Base-by-base conservation (phyloP, 1,140 invertebrate genomes). In the Drosophila subobscura region DNA sequence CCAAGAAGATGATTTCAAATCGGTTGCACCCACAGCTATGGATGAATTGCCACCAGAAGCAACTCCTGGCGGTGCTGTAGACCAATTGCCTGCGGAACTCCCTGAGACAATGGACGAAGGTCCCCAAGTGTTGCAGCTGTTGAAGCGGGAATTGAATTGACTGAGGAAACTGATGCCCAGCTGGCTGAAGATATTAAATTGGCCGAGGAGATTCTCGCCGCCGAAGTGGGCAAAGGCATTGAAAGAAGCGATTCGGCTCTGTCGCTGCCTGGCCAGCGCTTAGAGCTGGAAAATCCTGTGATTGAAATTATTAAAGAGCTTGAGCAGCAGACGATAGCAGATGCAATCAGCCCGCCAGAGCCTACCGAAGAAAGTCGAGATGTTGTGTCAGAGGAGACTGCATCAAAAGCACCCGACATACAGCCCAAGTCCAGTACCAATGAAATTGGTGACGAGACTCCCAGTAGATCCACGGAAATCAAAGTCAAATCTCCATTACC, bases 131-230 rank as follows among this genome's bases (percentile, higher is more conserved):
- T 64, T 3, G 20, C 25, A 61, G 10, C 4, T 25, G 1, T 4
- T 25, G 7, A 12, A 44, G 16, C 61, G 5, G 6, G 4, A 41
- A 1, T 22, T 22, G 40, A 46, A 53, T 22, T 67, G 8, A 20
- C 55, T 4, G 66, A 70, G 8, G 33, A 56, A 12, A 68, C 42
- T 16, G 66, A 70, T 7, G 68, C 66, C 4, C 66, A 70, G 44
- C 64, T 70, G 7, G 66, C 66, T 8, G 66, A 70, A 37, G 66
- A 70, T 14, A 68, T 70, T 12, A 70, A 70, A 6, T 40, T 70
- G 64, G 66, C 66, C 7, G 66, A 70, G 20, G 66, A 70, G 63
- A 70, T 70, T 14, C 20, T 70, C 2, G 66, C 66, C 3, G 66
- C 66, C 27, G 63, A 70, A 8, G 63, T 67, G n/a, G 63, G 66